A percentile compares a stretch with the other conserved stretches of the same genome.
Evolutionary conservation across 2,113 vertebrate genomes (phyloP).

Genomic region (Myrmophylax atrothorax): DNA sequence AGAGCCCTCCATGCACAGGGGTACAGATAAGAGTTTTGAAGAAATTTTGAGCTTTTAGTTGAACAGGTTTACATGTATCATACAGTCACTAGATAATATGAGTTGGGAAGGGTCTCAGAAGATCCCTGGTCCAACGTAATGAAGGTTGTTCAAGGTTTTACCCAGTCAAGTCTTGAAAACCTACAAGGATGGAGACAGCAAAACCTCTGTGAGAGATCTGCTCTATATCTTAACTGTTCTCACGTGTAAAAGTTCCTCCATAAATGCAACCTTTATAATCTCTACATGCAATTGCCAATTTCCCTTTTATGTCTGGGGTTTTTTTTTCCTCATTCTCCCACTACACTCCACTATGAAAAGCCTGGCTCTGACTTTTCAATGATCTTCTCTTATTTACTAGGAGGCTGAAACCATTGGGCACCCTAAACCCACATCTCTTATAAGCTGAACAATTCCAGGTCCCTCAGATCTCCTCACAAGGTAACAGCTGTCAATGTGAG

Average conservation of each 20-base stretch:
- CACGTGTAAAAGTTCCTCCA: background rate
- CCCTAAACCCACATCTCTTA: background rate
- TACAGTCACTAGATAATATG: background rate
- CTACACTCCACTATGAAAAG: background rate
- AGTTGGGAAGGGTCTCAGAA: background rate
- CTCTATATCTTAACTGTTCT: background rate
- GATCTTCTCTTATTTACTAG: background rate
- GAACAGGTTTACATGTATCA: background rate
- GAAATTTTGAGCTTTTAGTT: background rate
- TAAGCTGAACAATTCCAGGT: background rate
- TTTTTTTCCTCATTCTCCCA: background rate
- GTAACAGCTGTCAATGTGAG: background rate
- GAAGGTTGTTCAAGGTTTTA: background rate
- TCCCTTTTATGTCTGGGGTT: background rate
- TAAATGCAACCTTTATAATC: no score
- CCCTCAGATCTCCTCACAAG: background rate
- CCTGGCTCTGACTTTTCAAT: background rate
- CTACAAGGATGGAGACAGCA: background rate
- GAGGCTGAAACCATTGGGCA: background rate
- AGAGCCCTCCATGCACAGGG: background rate
- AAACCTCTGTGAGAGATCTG: background rate
- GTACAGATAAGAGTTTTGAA: background rate
- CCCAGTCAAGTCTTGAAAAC: fast-evolving
- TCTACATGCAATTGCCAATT: background rate
- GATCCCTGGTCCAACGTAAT: background rate